Base-by-base conservation (phyloP, 2,797 vertebrate genomes). In the Sebastes dallii region DNA sequence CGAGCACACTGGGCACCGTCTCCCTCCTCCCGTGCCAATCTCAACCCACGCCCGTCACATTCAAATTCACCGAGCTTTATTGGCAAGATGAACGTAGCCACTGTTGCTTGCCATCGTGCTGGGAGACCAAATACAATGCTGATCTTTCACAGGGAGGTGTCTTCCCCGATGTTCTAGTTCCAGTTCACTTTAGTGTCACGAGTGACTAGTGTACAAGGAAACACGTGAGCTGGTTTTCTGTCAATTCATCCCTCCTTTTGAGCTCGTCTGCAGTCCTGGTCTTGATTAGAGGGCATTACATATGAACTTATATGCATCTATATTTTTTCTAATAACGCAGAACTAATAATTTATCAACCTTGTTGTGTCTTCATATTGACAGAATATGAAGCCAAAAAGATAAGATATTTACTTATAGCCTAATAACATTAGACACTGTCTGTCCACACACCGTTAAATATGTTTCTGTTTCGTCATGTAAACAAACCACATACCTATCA, bases 11-110 rank as follows among this genome's bases (percentile, higher is more conserved):
- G 93, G 93, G 90, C 92, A 89, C 80, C 42, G 34, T 80, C 77
- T 86, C 86, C 82, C 75, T 84, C 83, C 85, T 86, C 71, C 67
- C 1, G 66, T 86, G 89, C 94, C 92, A 91, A 87, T 80, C 84
- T 80, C 83, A 86, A 60, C 89, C 88, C 84, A 88, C 65, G 78
- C 88, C 90, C 88, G 78, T 92, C 92, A 85, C 91, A 91, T 94
- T 93, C 90, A 92, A 88, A 92, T 91, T 91, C 78, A 85, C 86
- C 77, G n/a, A 91, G 92, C 88, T 92, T 87, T 91, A 89, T 91
- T 93, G 91, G 88, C 86, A 88, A 81, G 80, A 82, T 67, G 68
- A 85, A 81, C 75, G 22, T 14, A 30, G 82, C 74, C 88, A 83
- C 78, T 82, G 85, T 87, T 87, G 81, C 86, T 80, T 16, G 80